Base-by-base conservation (phyloP, 2,797 vertebrate genomes). In the Iguana delicatissima region DNA sequence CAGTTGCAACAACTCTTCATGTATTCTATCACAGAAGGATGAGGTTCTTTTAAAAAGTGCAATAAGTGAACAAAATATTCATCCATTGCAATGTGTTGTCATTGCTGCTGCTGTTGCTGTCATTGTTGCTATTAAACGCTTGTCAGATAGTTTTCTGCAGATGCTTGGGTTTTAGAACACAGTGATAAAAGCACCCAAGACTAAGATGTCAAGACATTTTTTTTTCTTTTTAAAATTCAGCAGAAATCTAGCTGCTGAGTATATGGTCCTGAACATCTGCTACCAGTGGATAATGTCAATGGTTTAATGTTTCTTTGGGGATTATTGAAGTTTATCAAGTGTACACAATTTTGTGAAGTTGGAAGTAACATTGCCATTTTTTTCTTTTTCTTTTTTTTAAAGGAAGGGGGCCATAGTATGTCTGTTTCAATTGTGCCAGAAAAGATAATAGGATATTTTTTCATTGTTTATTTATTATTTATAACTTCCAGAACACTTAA, bases 191-290 rank as follows among this genome's bases (percentile, higher is more conserved):
- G 83, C 83, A 89, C 52, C 16, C 59, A 89, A 42, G 62, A 38
- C 76, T 32, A 46, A 84, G 85, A 89, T 86, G 73, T 85, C 35
- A 80, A 84, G 69, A 9, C 42, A 80, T 26, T 12, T 57, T 69
- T 77, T 84, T 80, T 42, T 84, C 38, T 83, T 83, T 90, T 86
- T 69, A 57, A 80, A 73, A 87, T 91, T 84, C 81, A 62, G 64
- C 67, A 81, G 42, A 85, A 84, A 24, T 32, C 42, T 74, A 74
- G 85, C 83, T 85, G 83, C 90, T 85, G 76, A 88, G 46, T 91
- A 85, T 89, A 85, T 91, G 87, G 32, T 74, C 87, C 77, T 85
- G 87, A 89, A 85, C 82, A 89, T 89, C 90, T 91, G 86, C 35
- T 84, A 55, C 32, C 74, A 72, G 62, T 62, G 42, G 86, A 80